Evolutionary conservation across 2,797 vertebrate species (phyloP), one percentile per base, ranked within the genome.

Genomic region (Monodelphis domestica): DNA sequence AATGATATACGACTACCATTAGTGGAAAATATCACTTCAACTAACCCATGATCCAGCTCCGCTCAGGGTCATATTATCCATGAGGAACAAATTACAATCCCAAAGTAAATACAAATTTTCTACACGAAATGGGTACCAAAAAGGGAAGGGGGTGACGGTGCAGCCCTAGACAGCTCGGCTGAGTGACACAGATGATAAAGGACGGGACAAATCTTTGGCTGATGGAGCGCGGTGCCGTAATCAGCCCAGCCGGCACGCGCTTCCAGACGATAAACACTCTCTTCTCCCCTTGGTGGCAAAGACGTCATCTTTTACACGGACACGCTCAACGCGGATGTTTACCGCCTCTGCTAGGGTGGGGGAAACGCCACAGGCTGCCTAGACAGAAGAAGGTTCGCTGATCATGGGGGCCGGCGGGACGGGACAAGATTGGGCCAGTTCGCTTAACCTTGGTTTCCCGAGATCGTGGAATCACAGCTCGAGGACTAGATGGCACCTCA

Each of bases 11-110:
- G 99, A 99, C 99, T 99, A 99, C 99, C 99, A 99, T 99, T 99
- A 99, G 99, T 98, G 99, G 99, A 99, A 99, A 99, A 99, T 99
- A 99, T 99, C 99, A 99, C 99, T 99, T 99, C 99, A 99, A 99
- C 99, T 99, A 99, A 99, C 99, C 99, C 99, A 99, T 99, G 99
- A 99, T 99, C 99, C 99, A 98, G 99, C 99, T 99, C 99, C 98
- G 99, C 99, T 99, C 99, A 99, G 99, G 99, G 99, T 99, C 99
- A 99, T 99, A 99, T 99, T 99, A 99, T 99, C 99, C 99, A 99
- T 98, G 99, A 99, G 99, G 99, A 99, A 99, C 99, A 99, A 99
- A 99, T 99, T 99, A 99, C 99, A 99, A 98, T 99, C 98, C 99
- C 99, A 99, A 99, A 99, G 99, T 99, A 99, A 99, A 99, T 99